Evolutionary conservation across 2,797 vertebrate species (phyloP).

Genomic region (Danio tinwini): DNA sequence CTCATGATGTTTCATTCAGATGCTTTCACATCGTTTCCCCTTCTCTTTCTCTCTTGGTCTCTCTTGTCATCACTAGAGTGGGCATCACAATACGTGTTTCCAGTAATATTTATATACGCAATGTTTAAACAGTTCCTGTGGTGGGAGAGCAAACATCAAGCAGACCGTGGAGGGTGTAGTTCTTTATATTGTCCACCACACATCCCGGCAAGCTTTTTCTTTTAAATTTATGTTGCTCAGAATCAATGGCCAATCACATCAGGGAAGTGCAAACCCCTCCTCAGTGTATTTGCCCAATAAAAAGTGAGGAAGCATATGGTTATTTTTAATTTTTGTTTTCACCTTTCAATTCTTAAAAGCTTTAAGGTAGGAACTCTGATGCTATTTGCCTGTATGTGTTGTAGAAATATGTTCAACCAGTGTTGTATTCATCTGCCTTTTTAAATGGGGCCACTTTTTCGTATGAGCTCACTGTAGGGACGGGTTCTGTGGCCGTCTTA

Average conservation of each 20-base stretch:
- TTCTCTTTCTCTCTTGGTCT: slow-evolving; percentile 51
- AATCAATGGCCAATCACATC: neutral
- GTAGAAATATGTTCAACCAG: slow-evolving; percentile 30
- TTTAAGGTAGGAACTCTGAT: slow-evolving; percentile 22
- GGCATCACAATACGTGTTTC: slow-evolving; percentile 21
- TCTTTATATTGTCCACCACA: slow-evolving; percentile 50
- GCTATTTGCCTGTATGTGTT: slow-evolving; percentile 41
- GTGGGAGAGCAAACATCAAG: slow-evolving; percentile 30
- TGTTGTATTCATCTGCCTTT: slow-evolving; percentile 43
- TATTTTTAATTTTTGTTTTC: neutral
- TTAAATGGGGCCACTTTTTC: slow-evolving; percentile 36
- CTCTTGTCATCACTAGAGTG: slow-evolving; percentile 56
- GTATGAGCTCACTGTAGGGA: slow-evolving; percentile 10
- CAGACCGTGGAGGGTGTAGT: slow-evolving; percentile 37
- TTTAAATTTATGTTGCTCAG: slow-evolving; percentile 1
- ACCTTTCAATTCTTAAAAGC: slow-evolving; percentile 22
- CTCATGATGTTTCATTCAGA: slow-evolving; percentile 69
- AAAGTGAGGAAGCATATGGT: slow-evolving; percentile 6
- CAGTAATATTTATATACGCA: slow-evolving; percentile 50
- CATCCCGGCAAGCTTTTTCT: slow-evolving; percentile 13
- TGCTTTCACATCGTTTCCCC: slow-evolving; percentile 60
- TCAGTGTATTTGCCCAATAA: neutral
- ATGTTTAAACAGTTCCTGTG: slow-evolving; percentile 38
- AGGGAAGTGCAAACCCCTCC: neutral
- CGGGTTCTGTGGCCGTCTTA: neutral